Evolutionary conservation across 2,797 vertebrate species (phyloP).

Genomic region (Macroramphosus scolopax): DNA sequence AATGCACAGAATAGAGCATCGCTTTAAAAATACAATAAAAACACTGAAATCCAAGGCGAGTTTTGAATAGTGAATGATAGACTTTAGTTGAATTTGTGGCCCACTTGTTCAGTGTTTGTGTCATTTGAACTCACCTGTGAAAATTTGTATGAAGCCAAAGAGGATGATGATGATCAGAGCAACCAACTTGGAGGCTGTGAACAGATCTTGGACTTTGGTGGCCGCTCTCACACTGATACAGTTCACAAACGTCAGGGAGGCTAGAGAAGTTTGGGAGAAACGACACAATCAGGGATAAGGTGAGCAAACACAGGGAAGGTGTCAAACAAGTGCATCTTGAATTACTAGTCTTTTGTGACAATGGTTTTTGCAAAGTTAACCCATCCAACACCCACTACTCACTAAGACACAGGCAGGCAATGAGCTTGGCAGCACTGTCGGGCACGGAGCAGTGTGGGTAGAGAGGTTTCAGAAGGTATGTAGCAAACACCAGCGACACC

Average conservation of each 20-base stretch:
- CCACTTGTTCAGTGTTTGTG: no score
- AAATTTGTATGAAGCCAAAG: constrained; percentile 78
- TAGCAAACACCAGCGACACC: constrained; percentile 96
- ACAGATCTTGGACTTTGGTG: constrained; percentile 78
- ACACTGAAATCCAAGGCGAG: no score
- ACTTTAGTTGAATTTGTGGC: no score
- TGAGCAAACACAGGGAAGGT: background rate
- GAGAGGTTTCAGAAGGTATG: constrained; percentile 94
- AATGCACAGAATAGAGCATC: no score
- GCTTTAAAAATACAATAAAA: no score
- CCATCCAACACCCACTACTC: constrained; percentile 71
- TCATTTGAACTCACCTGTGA: constrained; percentile 57
- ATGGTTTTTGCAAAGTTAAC: no score
- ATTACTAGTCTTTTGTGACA: no score
- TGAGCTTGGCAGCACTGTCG: constrained; percentile 85
- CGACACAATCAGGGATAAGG: background rate
- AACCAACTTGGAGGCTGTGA: constrained; percentile 74
- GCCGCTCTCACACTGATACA: constrained; percentile 77
- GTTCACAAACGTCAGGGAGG: constrained; percentile 75
- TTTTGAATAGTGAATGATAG: no score
- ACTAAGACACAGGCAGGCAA: constrained; percentile 94
- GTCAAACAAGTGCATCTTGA: no score
- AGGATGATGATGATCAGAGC: constrained; percentile 76
- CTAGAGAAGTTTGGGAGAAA: constrained; percentile 34
- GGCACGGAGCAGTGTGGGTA: constrained; percentile 90